These are phyloP conservation scores for Holcopasites calliopsidis DNA, from an alignment of 1,140 invertebrate genomes.

Conservation along the genomic window DNA sequence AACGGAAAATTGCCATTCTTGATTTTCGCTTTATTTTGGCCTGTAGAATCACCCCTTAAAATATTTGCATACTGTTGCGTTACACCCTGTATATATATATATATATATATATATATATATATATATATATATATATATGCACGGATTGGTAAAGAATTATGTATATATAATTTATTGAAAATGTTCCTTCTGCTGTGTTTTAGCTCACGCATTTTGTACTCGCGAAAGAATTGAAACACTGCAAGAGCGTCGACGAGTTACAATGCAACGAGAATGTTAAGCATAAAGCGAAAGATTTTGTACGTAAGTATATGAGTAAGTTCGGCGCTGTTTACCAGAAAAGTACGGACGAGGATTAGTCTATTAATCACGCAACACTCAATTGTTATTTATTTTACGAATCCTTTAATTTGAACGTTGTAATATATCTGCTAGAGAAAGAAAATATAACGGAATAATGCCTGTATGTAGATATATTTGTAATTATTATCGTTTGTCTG, in stretches of 20 bases:
- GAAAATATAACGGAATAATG: slow-evolving; percentile 55
- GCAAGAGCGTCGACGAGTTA: slow-evolving; percentile 91
- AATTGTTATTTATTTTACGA: slow-evolving; percentile 70
- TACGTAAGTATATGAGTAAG: slow-evolving; percentile 97
- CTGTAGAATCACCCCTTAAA: too few relatives aligned
- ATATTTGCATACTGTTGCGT: too few relatives aligned
- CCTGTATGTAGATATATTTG: slow-evolving; percentile 68
- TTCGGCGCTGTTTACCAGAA: slow-evolving; percentile 88
- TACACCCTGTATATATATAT: too few relatives aligned
- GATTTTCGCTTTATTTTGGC: too few relatives aligned
- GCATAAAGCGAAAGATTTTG: slow-evolving; percentile 95
- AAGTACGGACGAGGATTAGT: slow-evolving; percentile 82
- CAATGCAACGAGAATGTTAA: slow-evolving; percentile 95
- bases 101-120: too few relatives aligned
- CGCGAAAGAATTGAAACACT: slow-evolving; percentile 96
- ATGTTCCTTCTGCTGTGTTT: slow-evolving; percentile 66
- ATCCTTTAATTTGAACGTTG: slow-evolving; percentile 53
- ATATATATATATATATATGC: too few relatives aligned
- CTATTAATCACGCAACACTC: slow-evolving; percentile 53
- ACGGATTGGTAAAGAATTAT: too few relatives aligned
- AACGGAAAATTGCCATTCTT: too few relatives aligned
- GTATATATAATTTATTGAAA: too few relatives aligned
- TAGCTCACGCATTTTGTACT: slow-evolving; percentile 98
- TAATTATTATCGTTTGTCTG: slow-evolving; percentile 60
- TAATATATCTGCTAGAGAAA: slow-evolving; percentile 39